Evolutionary conservation across 2,797 vertebrate species (phyloP).

Genomic region (Mormyrops boulengeri): DNA sequence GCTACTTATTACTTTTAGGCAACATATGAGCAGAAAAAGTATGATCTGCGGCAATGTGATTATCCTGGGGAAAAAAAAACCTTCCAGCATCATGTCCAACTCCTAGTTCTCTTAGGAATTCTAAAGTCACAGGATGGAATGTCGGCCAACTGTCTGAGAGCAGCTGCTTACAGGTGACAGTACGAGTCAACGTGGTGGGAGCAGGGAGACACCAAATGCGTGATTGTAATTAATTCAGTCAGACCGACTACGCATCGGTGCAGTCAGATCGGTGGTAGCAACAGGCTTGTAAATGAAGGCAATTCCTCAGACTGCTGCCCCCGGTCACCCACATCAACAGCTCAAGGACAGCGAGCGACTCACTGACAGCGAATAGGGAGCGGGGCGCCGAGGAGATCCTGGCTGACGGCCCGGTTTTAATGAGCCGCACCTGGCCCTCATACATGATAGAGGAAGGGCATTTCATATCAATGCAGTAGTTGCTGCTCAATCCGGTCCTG

Average conservation of each 20-base stretch:
- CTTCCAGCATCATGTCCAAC: not conserved
- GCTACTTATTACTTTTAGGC: not conserved
- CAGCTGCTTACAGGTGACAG: not conserved
- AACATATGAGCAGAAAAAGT: not conserved
- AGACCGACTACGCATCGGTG: slow-evolving; percentile 18
- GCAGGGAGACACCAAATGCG: not conserved
- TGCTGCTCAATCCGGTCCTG: slow-evolving; percentile 52
- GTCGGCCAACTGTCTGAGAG: not conserved
- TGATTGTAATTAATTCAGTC: not conserved
- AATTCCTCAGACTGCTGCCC: slow-evolving; percentile 26
- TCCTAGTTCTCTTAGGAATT: not conserved
- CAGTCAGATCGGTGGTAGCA: slow-evolving; percentile 23
- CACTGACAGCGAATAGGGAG: slow-evolving; percentile 20
- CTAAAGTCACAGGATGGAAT: not conserved
- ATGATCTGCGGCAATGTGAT: not conserved
- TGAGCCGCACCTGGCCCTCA: slow-evolving; percentile 65
- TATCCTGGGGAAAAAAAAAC: not conserved
- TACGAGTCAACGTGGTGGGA: too few species aligned
- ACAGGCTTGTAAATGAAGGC: slow-evolving; percentile 32
- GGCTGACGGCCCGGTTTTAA: slow-evolving; percentile 51
- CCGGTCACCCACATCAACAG: slow-evolving; percentile 36
- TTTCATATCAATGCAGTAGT: slow-evolving; percentile 60
- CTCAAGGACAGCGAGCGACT: slow-evolving; percentile 43
- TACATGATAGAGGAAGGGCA: slow-evolving; percentile 61
- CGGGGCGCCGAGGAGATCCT: slow-evolving; percentile 15